Percentiles rank a stretch among this genome's conserved stretches.
phyloP scores from a whole-genome alignment of 2,888 invertebrate genomes.

The Aleiodes leptofemur region DNA sequence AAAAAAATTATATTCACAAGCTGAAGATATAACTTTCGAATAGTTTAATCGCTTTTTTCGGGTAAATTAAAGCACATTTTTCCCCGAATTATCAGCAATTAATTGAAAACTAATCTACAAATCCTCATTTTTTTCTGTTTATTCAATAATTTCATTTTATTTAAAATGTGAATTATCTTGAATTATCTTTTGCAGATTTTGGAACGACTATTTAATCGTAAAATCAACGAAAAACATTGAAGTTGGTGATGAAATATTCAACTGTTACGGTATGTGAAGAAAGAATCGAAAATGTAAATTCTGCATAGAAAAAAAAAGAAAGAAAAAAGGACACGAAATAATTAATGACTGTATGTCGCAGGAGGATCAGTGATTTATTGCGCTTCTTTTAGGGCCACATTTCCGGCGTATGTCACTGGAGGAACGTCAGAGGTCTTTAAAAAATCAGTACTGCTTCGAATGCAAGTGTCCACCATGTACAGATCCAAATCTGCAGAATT shows the following conservation, averaged over 20 bases:
- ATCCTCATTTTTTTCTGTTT: too few relatives aligned
- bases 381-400: slow-evolving; percentile 78
- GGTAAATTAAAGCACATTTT: too few relatives aligned
- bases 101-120: too few relatives aligned
- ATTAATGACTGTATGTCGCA: slow-evolving; percentile 22
- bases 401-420: slow-evolving; percentile 80
- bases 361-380: slow-evolving; percentile 15
- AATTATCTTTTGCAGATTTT: slow-evolving; percentile 78
- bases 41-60: too few relatives aligned
- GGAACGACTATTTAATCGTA: slow-evolving; percentile 83
- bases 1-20: too few relatives aligned
- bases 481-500: slow-evolving; percentile 66
- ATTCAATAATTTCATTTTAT: background rate
- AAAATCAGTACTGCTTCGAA: slow-evolving; percentile 85
- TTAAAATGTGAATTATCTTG: background rate
- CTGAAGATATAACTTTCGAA: too few relatives aligned
- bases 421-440: slow-evolving; percentile 80
- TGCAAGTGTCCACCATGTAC: slow-evolving; percentile 86
- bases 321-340: background rate
- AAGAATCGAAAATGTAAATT: slow-evolving; percentile 23
- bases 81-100: too few relatives aligned
- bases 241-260: slow-evolving; percentile 84
- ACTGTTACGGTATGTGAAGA: slow-evolving; percentile 84
- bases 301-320: background rate
- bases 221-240: slow-evolving; percentile 81